Percentiles rank a stretch among this genome's conserved stretches.
Conservation (phyloP, 2,888 invertebrate genomes). For the Hirtodrosophila confusa region DNA sequence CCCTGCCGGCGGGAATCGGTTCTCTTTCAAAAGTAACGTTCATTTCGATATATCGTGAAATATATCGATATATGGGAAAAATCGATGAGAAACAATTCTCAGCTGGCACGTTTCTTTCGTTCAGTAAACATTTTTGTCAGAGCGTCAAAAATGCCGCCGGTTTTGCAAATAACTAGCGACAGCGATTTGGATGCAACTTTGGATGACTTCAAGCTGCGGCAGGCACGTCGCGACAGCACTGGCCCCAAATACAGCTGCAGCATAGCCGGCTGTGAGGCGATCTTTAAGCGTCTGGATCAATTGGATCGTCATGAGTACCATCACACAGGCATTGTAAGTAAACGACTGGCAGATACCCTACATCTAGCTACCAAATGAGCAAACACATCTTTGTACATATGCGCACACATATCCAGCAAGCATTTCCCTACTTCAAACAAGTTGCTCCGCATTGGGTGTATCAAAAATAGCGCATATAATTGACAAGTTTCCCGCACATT, state of each 20-base stretch:
- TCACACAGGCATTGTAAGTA: conserved; percentile 86
- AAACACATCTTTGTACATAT: too few relatives aligned
- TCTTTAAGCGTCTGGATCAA: conserved; percentile 85
- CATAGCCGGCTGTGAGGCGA: conserved; percentile 85
- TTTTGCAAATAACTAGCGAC: conserved; percentile 70
- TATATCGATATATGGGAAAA: too few relatives aligned
- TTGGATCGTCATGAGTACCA: conserved; percentile 86
- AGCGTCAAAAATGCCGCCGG: conserved; percentile 67
- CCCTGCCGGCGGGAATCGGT: too few relatives aligned
- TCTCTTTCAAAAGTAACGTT: too few relatives aligned
- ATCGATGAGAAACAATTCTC: background rate
- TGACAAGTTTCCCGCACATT: too few relatives aligned
- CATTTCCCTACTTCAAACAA: too few relatives aligned
- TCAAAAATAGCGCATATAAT: too few relatives aligned
- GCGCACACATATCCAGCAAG: too few relatives aligned
- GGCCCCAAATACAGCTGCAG: conserved; percentile 84
- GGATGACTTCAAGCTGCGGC: conserved; percentile 49
- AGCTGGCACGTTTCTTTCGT: conserved; percentile 19
- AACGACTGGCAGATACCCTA: too few relatives aligned
- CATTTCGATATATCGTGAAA: too few relatives aligned
- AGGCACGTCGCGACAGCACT: conserved; percentile 53
- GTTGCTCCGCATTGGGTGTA: too few relatives aligned
- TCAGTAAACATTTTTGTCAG: background rate
- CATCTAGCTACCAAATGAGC: too few relatives aligned
- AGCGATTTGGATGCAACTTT: conserved; percentile 80